Percentiles rank a stretch among this genome's conserved stretches.
These are phyloP conservation scores for Trachemys scripta DNA, from an alignment of 2,113 vertebrate genomes.

Conservation along the genomic window DNA sequence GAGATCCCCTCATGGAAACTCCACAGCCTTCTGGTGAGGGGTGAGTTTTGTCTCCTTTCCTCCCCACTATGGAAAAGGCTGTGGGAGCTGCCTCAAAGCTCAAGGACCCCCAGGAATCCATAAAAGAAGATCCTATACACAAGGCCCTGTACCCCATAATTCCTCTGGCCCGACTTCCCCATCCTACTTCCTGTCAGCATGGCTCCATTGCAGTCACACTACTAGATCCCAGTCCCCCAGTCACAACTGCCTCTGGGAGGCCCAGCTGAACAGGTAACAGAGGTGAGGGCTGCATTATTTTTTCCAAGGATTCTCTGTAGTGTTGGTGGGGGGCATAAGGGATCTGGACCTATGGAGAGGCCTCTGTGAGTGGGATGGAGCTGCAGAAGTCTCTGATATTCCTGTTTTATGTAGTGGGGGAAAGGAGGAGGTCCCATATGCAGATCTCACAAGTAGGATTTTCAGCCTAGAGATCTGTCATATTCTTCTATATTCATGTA, in stretches of 20 bases:
- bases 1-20: neutral
- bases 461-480: neutral
- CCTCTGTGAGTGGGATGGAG: neutral
- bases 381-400: neutral
- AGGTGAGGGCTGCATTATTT: neutral
- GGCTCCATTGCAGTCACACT: neutral
- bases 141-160: neutral
- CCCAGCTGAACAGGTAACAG: neutral
- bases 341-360: neutral
- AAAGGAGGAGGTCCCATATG: neutral
- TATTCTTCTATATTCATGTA: neutral
- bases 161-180: neutral
- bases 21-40: constrained; percentile 1
- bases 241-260: neutral
- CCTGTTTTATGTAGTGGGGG: neutral
- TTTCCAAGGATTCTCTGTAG: neutral
- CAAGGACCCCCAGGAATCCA: neutral
- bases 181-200: neutral
- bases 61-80: constrained; percentile 2
- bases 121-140: neutral
- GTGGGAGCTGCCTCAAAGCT: too few species aligned
- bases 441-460: neutral
- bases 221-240: neutral
- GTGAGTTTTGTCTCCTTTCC: constrained; percentile 49
- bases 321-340: neutral